These are phyloP conservation scores for Ptilodon capucinus DNA, from an alignment of 2,888 invertebrate genomes.

Conservation along the genomic window DNA sequence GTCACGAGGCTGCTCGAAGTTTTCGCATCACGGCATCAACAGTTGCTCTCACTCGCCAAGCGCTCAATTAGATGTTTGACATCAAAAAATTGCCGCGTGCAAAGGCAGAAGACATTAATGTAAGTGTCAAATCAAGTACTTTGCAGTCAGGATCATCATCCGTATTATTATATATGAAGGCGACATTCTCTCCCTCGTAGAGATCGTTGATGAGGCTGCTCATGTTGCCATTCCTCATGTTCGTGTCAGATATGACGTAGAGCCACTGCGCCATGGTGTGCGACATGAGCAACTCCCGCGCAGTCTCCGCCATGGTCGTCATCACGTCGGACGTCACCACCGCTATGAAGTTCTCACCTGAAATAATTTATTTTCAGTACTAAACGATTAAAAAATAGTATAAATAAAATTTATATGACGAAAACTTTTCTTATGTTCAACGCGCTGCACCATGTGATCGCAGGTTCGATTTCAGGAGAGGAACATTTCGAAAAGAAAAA, in stretches of 20 bases:
- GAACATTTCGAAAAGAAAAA: too few species aligned
- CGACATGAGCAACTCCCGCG: conserved; percentile 85
- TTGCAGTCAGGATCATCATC: conserved; percentile 73
- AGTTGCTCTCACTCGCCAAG: too few species aligned
- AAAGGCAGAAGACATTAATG: too few species aligned
- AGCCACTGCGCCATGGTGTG: conserved; percentile 91
- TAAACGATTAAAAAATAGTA: too few species aligned
- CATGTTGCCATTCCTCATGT: conserved; percentile 73
- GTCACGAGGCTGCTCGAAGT: too few species aligned
- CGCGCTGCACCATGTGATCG: not conserved
- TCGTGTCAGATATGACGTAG: conserved; percentile 87
- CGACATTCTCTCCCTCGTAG: conserved; percentile 91
- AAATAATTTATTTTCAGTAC: not conserved
- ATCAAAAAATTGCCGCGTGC: too few species aligned
- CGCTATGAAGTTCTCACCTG: conserved; percentile 83
- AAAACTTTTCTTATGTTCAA: too few species aligned
- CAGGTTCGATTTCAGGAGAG: too few species aligned
- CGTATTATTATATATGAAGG: conserved; percentile 88
- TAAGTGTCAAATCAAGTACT: too few species aligned
- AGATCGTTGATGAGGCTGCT: conserved; percentile 81
- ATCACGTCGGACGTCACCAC: conserved; percentile 84
- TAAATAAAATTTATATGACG: too few species aligned
- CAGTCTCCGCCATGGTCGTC: conserved; percentile 86
- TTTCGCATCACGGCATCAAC: too few species aligned
- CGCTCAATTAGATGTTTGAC: too few species aligned